A percentile compares a stretch with the other conserved stretches of the same genome.
These are phyloP conservation scores for Aythya baeri DNA, from an alignment of 2,113 vertebrate species.

Conservation along the genomic window DNA sequence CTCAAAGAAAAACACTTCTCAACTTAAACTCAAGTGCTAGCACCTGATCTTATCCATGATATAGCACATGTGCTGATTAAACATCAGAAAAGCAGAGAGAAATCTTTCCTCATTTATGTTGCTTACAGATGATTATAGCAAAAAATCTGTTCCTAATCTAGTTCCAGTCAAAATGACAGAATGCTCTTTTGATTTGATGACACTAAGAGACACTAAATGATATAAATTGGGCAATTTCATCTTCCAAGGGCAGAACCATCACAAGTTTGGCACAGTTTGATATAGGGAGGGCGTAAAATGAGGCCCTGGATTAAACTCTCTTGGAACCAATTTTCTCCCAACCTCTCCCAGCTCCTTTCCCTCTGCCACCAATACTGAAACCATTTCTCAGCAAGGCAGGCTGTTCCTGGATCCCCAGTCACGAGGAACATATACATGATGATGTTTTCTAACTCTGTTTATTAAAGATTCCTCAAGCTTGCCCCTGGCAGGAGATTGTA, in stretches of 20 bases:
- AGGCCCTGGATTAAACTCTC: conserved; percentile 22
- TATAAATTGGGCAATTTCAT: conserved; percentile 27
- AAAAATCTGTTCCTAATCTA: conserved; percentile 23
- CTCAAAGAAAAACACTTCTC: neutral
- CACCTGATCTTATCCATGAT: neutral
- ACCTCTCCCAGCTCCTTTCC: neutral
- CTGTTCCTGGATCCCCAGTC: neutral
- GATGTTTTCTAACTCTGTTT: conserved; percentile 26
- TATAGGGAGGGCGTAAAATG: neutral
- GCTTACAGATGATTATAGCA: neutral
- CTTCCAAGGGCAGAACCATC: conserved; percentile 18
- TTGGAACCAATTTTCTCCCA: neutral
- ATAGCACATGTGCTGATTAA: neutral
- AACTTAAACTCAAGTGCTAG: neutral
- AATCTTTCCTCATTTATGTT: neutral
- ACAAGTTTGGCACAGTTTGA: neutral
- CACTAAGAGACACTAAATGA: conserved; percentile 9
- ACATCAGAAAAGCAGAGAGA: neutral
- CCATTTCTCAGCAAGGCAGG: neutral
- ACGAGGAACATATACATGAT: neutral
- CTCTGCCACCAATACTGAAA: conserved; percentile 23
- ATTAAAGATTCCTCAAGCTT: conserved; percentile 57
- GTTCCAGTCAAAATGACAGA: neutral
- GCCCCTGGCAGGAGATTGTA: conserved; percentile 34
- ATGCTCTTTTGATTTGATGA: neutral